phyloP scores from a whole-genome alignment of 2,888 invertebrate species.

The Scaptomyza polygonia region DNA sequence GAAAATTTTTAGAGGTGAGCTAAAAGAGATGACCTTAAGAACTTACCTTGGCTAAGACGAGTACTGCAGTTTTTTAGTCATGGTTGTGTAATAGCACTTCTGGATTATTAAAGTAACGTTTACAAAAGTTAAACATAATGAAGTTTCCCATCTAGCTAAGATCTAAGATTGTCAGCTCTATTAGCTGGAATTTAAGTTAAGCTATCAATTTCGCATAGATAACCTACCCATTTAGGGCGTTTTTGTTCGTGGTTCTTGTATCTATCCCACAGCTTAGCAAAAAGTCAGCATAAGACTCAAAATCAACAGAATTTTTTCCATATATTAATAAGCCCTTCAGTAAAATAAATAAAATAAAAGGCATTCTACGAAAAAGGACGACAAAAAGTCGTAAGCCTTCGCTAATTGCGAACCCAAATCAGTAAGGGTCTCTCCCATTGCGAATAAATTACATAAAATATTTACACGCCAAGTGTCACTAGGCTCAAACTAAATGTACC shows the following conservation, averaged over 20 bases:
- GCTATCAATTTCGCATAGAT: not conserved
- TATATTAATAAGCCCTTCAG: conserved; percentile 48
- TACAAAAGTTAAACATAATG: not conserved
- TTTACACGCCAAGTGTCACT: conserved; percentile 72
- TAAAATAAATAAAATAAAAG: not conserved
- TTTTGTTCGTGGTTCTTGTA: conserved; percentile 1
- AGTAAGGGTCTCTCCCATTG: conserved; percentile 23
- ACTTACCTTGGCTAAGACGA: conserved; percentile 3
- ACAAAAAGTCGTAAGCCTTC: conserved; percentile 39
- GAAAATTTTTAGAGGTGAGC: conserved; percentile 7
- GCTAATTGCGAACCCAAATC: conserved; percentile 76
- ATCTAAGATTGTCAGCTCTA: not conserved
- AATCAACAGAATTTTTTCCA: conserved; percentile 47
- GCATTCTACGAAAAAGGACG: conserved; percentile 19
- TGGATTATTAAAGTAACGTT: not conserved
- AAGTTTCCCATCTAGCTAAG: not conserved
- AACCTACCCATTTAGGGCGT: not conserved
- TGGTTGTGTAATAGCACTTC: conserved; percentile 16
- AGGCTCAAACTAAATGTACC: conserved; percentile 45
- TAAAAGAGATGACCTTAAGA: conserved; percentile 41
- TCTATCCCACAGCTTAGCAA: conserved; percentile 19
- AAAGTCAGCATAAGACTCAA: conserved; percentile 25
- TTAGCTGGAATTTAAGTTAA: not conserved
- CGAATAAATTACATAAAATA: conserved; percentile 64
- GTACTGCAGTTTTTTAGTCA: not conserved